Conservation (phyloP, 2,797 vertebrate species). For the Myotis myotis region DNA sequence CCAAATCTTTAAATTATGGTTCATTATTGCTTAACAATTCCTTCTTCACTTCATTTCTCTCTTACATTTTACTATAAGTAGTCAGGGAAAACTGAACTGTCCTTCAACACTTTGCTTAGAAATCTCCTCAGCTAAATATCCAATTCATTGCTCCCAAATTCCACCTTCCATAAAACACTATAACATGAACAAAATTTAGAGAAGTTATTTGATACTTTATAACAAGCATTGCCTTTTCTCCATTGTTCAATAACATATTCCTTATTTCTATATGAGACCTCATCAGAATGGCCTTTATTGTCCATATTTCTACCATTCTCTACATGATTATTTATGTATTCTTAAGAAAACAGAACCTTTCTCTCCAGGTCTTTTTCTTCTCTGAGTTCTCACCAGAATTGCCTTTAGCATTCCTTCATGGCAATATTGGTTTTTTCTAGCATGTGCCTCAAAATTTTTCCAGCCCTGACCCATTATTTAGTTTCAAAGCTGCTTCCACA, state of each 20-base stretch:
- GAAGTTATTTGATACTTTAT: background rate
- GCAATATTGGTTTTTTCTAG: background rate
- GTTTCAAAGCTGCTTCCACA: background rate
- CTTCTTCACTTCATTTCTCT: background rate
- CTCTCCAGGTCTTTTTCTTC: background rate
- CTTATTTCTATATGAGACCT: background rate
- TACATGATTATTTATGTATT: background rate
- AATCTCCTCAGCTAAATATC: background rate
- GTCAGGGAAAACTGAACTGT: background rate
- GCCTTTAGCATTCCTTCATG: background rate
- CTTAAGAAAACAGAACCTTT: background rate
- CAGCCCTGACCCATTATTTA: background rate
- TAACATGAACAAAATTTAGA: background rate
- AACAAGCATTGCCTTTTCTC: background rate
- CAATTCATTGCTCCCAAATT: background rate
- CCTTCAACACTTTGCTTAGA: background rate
- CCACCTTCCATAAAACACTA: background rate
- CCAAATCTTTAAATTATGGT: background rate
- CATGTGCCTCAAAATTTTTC: background rate
- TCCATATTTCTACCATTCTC: background rate
- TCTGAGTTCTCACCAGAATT: background rate
- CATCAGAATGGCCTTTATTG: background rate
- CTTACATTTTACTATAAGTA: background rate
- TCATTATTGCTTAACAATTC: background rate
- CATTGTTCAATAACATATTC: background rate